These are phyloP conservation scores for Panonychus citri DNA, from an alignment of 1,140 invertebrate species.

Conservation along the genomic window DNA sequence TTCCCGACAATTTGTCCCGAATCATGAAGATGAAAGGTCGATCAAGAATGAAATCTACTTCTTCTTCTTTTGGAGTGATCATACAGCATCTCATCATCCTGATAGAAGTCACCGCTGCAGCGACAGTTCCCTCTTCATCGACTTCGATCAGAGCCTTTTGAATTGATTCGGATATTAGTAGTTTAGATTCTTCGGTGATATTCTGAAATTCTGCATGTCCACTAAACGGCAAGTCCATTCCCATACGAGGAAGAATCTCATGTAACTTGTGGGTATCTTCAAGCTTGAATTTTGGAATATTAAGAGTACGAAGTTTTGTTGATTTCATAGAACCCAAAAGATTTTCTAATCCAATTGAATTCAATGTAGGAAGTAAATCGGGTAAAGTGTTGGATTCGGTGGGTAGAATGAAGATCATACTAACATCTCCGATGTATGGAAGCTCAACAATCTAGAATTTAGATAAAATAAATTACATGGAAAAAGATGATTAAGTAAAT, in stretches of 20 bases:
- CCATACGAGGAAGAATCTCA: conserved; percentile 35
- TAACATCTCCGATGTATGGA: neutral
- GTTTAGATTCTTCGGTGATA: conserved; percentile 24
- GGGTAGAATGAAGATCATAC: neutral
- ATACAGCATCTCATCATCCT: neutral
- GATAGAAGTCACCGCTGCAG: conserved; percentile 20
- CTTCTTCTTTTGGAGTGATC: neutral
- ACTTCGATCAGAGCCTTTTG: conserved; percentile 22
- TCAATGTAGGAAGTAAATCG: neutral
- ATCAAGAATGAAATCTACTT: conserved; percentile 35
- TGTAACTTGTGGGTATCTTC: conserved; percentile 38
- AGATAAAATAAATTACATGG: neutral
- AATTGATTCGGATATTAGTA: neutral
- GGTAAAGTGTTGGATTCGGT: neutral
- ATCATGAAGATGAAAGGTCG: conserved; percentile 48
- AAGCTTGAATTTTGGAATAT: conserved; percentile 50
- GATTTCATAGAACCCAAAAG: too few relatives aligned
- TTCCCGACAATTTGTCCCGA: conserved; percentile 30
- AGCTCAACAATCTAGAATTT: neutral
- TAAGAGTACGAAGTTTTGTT: conserved; percentile 20
- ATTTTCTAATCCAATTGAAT: too few relatives aligned
- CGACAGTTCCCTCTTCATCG: conserved; percentile 25
- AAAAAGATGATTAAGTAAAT: neutral
- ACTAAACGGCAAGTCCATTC: conserved; percentile 40
- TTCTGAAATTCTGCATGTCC: conserved; percentile 30